phyloP scores from a whole-genome alignment of 2,888 invertebrate genomes.

The Escarpia spicata region DNA sequence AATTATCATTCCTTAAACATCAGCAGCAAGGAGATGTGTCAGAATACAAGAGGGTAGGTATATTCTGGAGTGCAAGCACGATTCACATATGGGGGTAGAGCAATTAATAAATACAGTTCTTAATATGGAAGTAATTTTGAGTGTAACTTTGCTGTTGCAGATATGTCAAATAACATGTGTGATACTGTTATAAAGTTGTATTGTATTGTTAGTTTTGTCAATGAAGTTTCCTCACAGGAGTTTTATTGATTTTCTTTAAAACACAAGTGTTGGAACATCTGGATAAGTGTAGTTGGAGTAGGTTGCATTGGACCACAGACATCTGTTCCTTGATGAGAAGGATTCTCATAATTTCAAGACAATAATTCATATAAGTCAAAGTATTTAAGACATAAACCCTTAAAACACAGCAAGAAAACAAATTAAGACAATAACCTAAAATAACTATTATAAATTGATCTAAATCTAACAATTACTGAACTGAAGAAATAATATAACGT shows the following conservation, averaged over 20 bases:
- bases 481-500: not conserved
- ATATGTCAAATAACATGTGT: not conserved
- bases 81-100: not conserved
- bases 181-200: not conserved
- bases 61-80: too few species aligned
- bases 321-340: not conserved
- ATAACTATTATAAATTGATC: not conserved
- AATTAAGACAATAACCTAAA: not conserved
- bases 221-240: not conserved
- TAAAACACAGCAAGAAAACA: not conserved
- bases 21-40: too few species aligned
- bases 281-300: not conserved
- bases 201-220: not conserved
- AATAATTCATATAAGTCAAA: not conserved
- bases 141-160: not conserved
- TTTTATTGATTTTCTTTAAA: not conserved
- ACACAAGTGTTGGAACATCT: not conserved
- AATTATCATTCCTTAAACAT: too few species aligned
- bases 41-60: too few species aligned
- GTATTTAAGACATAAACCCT: not conserved
- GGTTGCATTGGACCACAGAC: not conserved
- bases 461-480: not conserved
- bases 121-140: not conserved
- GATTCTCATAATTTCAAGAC: not conserved
- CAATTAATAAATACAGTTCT: not conserved